Percentiles rank a stretch among this genome's conserved stretches.
These are phyloP conservation scores for Polia nebulosa DNA, from an alignment of 2,888 invertebrate species.

Conservation along the genomic window DNA sequence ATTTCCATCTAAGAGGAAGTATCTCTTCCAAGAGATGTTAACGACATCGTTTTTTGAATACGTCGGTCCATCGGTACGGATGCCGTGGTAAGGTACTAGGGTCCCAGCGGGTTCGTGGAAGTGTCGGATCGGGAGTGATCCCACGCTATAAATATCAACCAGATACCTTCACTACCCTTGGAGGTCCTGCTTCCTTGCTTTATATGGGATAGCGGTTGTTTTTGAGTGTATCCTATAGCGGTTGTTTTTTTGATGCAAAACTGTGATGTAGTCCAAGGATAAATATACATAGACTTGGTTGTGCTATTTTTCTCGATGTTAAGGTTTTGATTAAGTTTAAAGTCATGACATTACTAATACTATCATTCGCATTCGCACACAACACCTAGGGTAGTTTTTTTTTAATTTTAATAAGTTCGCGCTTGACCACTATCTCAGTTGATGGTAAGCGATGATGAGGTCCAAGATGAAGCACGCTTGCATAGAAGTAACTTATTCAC, in stretches of 20 bases:
- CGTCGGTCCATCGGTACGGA: conserved; percentile 48
- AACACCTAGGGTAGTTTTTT: too few species aligned
- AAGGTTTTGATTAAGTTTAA: neutral
- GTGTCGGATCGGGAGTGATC: conserved; percentile 53
- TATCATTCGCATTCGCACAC: neutral
- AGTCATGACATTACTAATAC: neutral
- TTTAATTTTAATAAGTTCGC: too few species aligned
- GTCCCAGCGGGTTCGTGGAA: conserved; percentile 70
- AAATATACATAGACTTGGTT: neutral
- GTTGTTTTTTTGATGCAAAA: neutral
- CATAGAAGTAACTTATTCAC: too few species aligned
- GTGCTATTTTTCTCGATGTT: neutral
- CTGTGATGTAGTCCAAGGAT: neutral
- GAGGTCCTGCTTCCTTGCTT: conserved; percentile 10
- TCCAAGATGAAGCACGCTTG: too few species aligned
- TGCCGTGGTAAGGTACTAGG: conserved; percentile 61
- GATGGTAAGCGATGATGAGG: too few species aligned
- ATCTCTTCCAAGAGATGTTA: conserved; percentile 29
- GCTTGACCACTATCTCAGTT: too few species aligned
- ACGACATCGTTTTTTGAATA: conserved; percentile 61
- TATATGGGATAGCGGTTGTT: neutral
- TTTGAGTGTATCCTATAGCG: neutral
- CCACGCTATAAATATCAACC: conserved; percentile 67
- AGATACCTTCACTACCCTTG: conserved; percentile 45
- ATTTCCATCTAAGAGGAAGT: conserved; percentile 37